Conservation (phyloP, 1,140 invertebrate genomes). For the Phymorhynchus buccinoides region DNA sequence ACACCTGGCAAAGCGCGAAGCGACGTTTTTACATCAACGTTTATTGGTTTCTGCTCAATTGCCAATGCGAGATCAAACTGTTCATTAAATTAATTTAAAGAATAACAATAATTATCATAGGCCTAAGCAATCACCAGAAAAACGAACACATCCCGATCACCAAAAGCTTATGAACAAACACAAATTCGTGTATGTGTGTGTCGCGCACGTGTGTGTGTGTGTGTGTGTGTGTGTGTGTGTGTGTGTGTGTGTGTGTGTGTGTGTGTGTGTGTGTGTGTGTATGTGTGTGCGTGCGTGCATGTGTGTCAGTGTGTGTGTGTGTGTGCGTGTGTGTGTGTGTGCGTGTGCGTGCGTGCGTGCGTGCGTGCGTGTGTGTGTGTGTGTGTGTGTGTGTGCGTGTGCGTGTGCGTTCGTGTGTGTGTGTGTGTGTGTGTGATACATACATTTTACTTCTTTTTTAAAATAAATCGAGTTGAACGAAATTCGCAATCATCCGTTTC, state of each 20-base stretch:
- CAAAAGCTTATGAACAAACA: too few relatives aligned
- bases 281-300: not conserved
- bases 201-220: not conserved
- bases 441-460: not conserved
- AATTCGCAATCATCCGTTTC: too few relatives aligned
- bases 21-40: too few relatives aligned
- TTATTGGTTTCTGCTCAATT: too few relatives aligned
- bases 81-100: too few relatives aligned
- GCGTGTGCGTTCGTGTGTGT: not conserved
- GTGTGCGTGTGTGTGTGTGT: not conserved
- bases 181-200: too few relatives aligned
- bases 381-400: not conserved
- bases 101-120: too few relatives aligned
- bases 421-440: not conserved
- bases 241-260: conserved; percentile 6
- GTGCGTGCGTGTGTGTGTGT: not conserved
- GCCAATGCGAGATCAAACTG: too few relatives aligned
- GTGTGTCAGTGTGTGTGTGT: conserved; percentile 1
- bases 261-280: not conserved
- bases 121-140: too few relatives aligned
- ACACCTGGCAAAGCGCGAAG: too few relatives aligned
- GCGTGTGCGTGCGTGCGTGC: conserved; percentile 9
- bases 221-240: conserved; percentile 1
- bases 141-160: too few relatives aligned
- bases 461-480: not conserved